phyloP scores from a whole-genome alignment of 2,888 invertebrate genomes.

The Epistrophe grossulariae region DNA sequence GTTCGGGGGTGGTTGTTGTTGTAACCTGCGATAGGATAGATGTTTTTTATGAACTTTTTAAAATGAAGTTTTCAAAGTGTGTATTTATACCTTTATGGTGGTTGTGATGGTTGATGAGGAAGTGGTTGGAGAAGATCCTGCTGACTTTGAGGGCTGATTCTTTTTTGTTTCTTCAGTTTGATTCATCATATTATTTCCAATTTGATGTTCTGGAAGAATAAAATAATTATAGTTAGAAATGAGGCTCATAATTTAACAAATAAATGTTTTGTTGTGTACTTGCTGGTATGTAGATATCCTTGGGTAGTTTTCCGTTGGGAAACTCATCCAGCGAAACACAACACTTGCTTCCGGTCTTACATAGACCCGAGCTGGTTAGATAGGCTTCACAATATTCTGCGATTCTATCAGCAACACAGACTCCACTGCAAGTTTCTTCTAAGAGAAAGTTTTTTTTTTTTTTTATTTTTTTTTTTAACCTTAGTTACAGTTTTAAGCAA shows the following conservation, averaged over 20 bases:
- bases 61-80: not conserved
- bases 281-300: conserved; percentile 90
- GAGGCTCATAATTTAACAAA: conserved; percentile 68
- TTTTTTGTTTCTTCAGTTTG: conserved; percentile 77
- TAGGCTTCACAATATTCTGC: conserved; percentile 95
- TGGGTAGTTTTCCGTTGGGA: conserved; percentile 87
- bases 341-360: conserved; percentile 90
- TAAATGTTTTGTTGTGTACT: conserved; percentile 81
- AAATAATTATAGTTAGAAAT: not conserved
- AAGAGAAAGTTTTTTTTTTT: not conserved
- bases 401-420: conserved; percentile 92
- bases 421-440: conserved; percentile 88
- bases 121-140: conserved; percentile 30
- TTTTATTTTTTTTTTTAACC: not conserved
- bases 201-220: conserved; percentile 80
- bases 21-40: conserved; percentile 55
- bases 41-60: not conserved
- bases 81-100: conserved; percentile 71
- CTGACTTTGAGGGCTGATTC: conserved; percentile 28
- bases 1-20: conserved; percentile 79
- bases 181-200: conserved; percentile 77
- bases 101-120: conserved; percentile 72
- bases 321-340: conserved; percentile 92
- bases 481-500: not conserved
- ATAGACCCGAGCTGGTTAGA: conserved; percentile 89